Percentiles rank a stretch among this genome's conserved stretches.
phyloP scores from a whole-genome alignment of 2,797 vertebrate genomes.

The Natrix natrix region DNA sequence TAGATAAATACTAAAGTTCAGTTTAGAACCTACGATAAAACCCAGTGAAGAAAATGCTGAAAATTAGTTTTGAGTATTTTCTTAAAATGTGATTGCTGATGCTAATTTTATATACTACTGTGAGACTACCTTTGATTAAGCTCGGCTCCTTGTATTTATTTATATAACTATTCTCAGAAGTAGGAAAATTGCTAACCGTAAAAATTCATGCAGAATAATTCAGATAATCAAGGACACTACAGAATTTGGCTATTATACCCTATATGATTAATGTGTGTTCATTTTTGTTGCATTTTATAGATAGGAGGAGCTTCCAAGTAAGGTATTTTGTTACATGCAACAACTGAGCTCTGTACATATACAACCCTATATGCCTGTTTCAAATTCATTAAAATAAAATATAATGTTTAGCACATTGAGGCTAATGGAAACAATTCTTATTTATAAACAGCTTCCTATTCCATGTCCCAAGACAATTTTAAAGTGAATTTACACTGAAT shows the following conservation, averaged over 20 bases:
- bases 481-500: background rate
- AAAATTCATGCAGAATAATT: background rate
- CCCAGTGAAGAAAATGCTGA: background rate
- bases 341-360: background rate
- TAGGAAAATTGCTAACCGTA: background rate
- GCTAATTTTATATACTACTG: background rate
- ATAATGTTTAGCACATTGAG: background rate
- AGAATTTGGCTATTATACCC: too few species aligned
- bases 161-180: background rate
- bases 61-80: background rate
- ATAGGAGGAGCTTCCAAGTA: background rate
- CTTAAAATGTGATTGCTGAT: background rate
- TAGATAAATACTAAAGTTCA: background rate
- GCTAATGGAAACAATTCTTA: background rate
- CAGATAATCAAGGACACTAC: background rate
- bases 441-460: background rate
- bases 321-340: background rate
- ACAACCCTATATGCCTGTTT: background rate
- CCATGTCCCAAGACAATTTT: background rate
- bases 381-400: background rate
- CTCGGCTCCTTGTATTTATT: background rate
- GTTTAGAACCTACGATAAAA: background rate
- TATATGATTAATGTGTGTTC: background rate
- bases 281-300: background rate
- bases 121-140: background rate